phyloP scores from a whole-genome alignment of 1,140 invertebrate genomes.

The Paracyclopina nana region DNA sequence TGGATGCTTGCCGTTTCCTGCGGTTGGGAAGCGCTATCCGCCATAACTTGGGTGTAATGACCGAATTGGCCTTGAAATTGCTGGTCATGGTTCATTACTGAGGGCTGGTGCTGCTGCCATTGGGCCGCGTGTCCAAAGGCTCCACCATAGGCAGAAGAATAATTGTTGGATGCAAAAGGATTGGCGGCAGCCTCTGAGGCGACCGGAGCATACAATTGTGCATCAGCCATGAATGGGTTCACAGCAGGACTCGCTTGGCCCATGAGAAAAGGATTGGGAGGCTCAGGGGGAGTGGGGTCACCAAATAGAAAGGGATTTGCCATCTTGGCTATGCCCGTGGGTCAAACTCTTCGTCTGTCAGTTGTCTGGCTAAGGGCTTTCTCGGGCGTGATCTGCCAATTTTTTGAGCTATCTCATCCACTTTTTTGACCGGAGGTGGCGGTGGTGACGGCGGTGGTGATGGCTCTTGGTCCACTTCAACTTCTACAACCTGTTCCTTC shows the following conservation, averaged over 20 bases:
- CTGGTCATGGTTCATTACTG: neutral
- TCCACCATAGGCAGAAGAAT: neutral
- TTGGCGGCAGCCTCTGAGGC: neutral
- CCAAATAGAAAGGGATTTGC: slow-evolving; percentile 16
- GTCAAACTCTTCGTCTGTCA: slow-evolving; percentile 13
- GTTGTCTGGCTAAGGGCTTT: slow-evolving; percentile 20
- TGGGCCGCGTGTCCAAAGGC: too few relatives aligned
- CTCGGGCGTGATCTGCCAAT: slow-evolving; percentile 21
- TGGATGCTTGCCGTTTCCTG: too few relatives aligned
- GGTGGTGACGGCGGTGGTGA: neutral
- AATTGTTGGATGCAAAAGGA: slow-evolving; percentile 1
- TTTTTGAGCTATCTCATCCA: too few relatives aligned
- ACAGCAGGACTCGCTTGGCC: too few relatives aligned
- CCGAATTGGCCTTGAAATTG: neutral
- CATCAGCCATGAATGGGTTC: neutral
- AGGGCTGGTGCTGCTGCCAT: too few relatives aligned
- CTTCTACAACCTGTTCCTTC: too few relatives aligned
- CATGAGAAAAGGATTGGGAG: slow-evolving; percentile 7
- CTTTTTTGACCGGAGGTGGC: neutral
- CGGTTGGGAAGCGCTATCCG: neutral
- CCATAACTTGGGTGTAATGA: neutral
- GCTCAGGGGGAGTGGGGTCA: neutral
- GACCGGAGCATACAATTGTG: neutral
- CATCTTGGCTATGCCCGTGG: slow-evolving; percentile 4
- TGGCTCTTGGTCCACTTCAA: neutral